A percentile compares a stretch with the other conserved stretches of the same genome.
Evolutionary conservation across 2,888 invertebrate species (phyloP).

Genomic region (Brachypalpus laphriformis): DNA sequence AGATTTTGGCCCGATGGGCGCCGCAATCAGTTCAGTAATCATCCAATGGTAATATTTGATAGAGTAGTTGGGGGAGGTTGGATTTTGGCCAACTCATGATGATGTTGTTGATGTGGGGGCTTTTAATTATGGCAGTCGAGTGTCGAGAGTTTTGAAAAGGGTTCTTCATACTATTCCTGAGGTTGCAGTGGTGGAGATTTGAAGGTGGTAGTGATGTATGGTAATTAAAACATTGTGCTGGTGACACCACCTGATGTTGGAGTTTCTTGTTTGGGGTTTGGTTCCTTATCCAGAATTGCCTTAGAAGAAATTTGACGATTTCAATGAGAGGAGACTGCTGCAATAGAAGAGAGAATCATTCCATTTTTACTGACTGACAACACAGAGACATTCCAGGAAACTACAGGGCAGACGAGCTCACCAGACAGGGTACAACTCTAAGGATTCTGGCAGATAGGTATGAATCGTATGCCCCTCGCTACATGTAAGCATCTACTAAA

Average conservation of each 20-base stretch:
- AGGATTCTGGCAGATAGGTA: too few relatives aligned
- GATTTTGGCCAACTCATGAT: constrained; percentile 61
- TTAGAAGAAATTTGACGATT: too few relatives aligned
- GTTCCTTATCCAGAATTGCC: not conserved
- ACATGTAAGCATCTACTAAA: too few relatives aligned
- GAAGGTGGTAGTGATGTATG: constrained; percentile 5
- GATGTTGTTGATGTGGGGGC: constrained; percentile 36
- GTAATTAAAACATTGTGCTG: constrained; percentile 47
- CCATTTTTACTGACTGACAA: too few relatives aligned
- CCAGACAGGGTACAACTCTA: too few relatives aligned
- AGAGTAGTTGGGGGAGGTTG: constrained; percentile 3
- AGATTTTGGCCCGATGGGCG: constrained; percentile 67
- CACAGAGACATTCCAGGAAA: too few relatives aligned
- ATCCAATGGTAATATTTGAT: constrained; percentile 9
- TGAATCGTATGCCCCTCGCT: too few relatives aligned
- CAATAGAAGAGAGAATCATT: too few relatives aligned
- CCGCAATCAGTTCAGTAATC: constrained; percentile 51
- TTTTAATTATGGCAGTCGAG: constrained; percentile 63
- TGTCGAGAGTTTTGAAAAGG: constrained; percentile 59
- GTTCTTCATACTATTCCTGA: constrained; percentile 22
- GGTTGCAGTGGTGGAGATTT: not conserved
- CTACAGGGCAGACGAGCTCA: too few relatives aligned
- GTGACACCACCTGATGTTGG: constrained; percentile 42
- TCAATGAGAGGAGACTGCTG: too few relatives aligned
- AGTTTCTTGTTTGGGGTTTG: not conserved